phyloP scores from a whole-genome alignment of 2,113 vertebrate genomes.

The Syngnathus scovelli region DNA sequence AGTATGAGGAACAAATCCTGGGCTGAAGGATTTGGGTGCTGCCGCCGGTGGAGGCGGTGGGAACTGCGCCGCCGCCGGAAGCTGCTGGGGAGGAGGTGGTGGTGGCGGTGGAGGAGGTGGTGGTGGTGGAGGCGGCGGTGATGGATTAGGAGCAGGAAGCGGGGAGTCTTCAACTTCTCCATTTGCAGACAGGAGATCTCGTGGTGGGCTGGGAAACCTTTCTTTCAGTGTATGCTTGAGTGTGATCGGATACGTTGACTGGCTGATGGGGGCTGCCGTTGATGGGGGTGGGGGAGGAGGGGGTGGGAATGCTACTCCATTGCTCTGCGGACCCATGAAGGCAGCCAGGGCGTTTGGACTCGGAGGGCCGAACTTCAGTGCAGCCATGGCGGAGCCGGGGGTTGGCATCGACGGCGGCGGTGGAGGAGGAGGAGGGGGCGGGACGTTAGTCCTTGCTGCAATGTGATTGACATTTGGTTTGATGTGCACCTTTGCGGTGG shows the following conservation, averaged over 20 bases:
- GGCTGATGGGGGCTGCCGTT: constrained; percentile 36
- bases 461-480: constrained; percentile 73
- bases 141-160: constrained; percentile 45
- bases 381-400: constrained; percentile 81
- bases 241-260: constrained; percentile 26
- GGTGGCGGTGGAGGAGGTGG: constrained; percentile 53
- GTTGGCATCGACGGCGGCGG: constrained; percentile 73
- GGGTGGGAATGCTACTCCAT: constrained; percentile 52
- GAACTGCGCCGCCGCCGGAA: constrained; percentile 49
- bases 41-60: constrained; percentile 69
- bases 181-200: constrained; percentile 46
- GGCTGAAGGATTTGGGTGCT: constrained; percentile 72
- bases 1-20: constrained; percentile 65
- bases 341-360: constrained; percentile 53
- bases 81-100: constrained; percentile 51
- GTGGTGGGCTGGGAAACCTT: constrained; percentile 75
- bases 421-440: constrained; percentile 72
- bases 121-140: constrained; percentile 55
- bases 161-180: constrained; percentile 55
- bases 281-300: constrained; percentile 56
- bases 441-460: constrained; percentile 71
- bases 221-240: constrained; percentile 60
- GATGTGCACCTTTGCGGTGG: constrained; percentile 19
- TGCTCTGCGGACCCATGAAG: constrained; percentile 60
- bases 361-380: constrained; percentile 72